Percentiles rank a stretch among this genome's conserved stretches.
Conservation (phyloP, 2,113 vertebrate genomes). For the Dromiciops gliroides region DNA sequence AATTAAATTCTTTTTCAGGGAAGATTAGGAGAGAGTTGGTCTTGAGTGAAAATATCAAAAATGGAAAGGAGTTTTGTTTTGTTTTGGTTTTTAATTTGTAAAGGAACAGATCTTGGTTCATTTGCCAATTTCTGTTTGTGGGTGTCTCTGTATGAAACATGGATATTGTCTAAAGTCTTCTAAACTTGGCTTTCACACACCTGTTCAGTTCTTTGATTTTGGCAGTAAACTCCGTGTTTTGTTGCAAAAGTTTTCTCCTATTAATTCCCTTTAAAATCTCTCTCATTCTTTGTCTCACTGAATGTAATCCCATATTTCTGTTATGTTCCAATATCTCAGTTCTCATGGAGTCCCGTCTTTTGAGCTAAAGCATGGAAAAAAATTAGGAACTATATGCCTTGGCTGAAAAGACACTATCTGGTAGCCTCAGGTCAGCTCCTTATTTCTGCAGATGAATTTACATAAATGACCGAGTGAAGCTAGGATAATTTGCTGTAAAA, state of each 20-base stretch:
- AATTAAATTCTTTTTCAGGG: background rate
- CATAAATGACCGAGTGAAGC: background rate
- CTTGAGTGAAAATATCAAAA: background rate
- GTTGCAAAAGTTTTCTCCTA: background rate
- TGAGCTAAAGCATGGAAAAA: conserved; percentile 14
- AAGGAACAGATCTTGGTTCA: background rate
- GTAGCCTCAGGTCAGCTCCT: background rate
- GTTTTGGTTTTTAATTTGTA: background rate
- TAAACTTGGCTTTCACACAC: background rate
- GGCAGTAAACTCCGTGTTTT: background rate
- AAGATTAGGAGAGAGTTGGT: background rate
- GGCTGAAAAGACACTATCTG: background rate
- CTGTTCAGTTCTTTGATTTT: background rate
- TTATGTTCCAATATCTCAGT: conserved; percentile 10
- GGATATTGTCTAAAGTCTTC: background rate
- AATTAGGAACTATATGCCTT: background rate
- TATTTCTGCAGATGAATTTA: background rate
- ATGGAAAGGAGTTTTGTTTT: background rate
- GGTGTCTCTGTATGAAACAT: background rate
- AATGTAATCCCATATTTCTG: background rate
- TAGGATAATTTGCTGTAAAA: background rate
- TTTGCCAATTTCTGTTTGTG: background rate
- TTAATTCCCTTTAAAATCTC: background rate
- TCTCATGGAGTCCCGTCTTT: background rate
- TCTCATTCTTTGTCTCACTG: background rate